Conservation (phyloP, 1,140 invertebrate species). For the Achroia grisella region DNA sequence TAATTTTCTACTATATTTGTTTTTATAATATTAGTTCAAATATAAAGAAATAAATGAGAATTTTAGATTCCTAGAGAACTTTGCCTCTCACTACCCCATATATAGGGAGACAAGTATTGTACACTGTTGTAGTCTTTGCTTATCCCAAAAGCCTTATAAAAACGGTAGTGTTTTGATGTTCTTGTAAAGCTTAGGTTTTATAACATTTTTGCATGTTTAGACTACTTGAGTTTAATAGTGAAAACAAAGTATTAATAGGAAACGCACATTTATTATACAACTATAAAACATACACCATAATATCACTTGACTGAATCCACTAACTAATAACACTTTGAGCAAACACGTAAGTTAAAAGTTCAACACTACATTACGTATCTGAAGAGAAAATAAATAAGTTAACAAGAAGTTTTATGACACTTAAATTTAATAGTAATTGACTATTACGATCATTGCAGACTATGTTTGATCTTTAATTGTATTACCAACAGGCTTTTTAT, state of each 20-base stretch:
- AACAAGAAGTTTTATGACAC: constrained; percentile 55
- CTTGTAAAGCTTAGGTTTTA: too few species aligned
- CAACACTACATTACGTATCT: constrained; percentile 36
- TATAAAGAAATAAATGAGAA: too few species aligned
- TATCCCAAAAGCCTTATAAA: too few species aligned
- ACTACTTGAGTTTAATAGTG: too few species aligned
- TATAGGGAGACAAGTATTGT: too few species aligned
- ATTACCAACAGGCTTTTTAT: constrained; percentile 22
- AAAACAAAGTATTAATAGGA: constrained; percentile 35
- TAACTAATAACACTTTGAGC: constrained; percentile 62
- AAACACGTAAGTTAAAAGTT: constrained; percentile 37
- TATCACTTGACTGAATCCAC: constrained; percentile 69
- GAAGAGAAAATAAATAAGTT: constrained; percentile 58
- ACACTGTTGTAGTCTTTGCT: too few species aligned
- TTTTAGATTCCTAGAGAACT: too few species aligned
- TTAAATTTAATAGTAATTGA: constrained; percentile 45
- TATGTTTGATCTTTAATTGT: constrained; percentile 40
- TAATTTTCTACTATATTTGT: too few species aligned
- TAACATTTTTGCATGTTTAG: too few species aligned
- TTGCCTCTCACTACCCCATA: too few species aligned
- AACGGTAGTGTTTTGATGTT: too few species aligned
- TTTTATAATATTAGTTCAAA: too few species aligned
- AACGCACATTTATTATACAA: constrained; percentile 42
- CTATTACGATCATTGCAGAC: constrained; percentile 35
- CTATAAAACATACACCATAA: constrained; percentile 67